Conservation (phyloP, 30 jellyfish, hydroid and myxozoan genomes). For the Calvadosia cruxmelitensis region DNA sequence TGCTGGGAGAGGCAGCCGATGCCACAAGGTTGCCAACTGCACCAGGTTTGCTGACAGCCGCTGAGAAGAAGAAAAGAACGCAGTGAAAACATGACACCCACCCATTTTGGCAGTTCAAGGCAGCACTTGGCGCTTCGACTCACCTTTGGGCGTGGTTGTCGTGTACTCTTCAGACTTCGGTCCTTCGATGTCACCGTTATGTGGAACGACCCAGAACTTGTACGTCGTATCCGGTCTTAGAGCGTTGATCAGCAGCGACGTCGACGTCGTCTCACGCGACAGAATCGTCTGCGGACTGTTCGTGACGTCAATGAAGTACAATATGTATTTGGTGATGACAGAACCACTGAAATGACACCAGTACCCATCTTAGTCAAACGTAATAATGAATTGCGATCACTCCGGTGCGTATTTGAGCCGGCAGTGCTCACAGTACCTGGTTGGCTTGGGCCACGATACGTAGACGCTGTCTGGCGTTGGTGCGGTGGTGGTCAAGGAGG, state of each 20-base stretch:
- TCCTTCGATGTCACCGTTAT: conserved; percentile 23
- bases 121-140: too few relatives aligned
- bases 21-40: conserved; percentile 26
- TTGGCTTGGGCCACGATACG: conserved; percentile 51
- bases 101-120: too few relatives aligned
- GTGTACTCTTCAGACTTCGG: conserved; percentile 36
- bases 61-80: too few relatives aligned
- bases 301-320: conserved; percentile 28
- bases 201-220: conserved; percentile 56
- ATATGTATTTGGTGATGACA: conserved; percentile 36
- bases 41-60: background rate
- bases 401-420: too few relatives aligned
- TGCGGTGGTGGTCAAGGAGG: conserved; percentile 25
- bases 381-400: background rate
- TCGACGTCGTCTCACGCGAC: conserved; percentile 16
- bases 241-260: conserved; percentile 25
- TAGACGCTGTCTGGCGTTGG: conserved; percentile 30
- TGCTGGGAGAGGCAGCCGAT: conserved; percentile 18
- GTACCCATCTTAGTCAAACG: too few relatives aligned
- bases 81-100: too few relatives aligned
- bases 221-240: conserved; percentile 45
- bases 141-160: conserved; percentile 35
- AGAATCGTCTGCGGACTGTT: conserved; percentile 12
- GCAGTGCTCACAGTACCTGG: too few relatives aligned
- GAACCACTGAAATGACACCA: conserved; percentile 48